A percentile compares a stretch with the other conserved stretches of the same genome.
Conservation (phyloP, 2,797 vertebrate species). For the Macroramphosus scolopax region DNA sequence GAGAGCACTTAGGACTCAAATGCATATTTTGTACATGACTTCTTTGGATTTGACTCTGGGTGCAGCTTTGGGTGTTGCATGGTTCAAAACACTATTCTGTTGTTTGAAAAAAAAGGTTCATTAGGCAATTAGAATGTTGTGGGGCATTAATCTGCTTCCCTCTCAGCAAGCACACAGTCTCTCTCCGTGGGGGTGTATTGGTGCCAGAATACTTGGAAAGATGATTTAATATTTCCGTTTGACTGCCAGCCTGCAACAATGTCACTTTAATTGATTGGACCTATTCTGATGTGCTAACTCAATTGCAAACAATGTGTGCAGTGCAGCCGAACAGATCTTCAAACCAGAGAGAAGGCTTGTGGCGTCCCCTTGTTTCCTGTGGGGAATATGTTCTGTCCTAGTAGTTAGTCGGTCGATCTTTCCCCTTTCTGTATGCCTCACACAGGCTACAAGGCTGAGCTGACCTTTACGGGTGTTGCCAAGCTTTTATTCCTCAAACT, state of each 20-base stretch:
- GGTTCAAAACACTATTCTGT: slow-evolving; percentile 46
- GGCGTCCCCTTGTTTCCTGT: slow-evolving; percentile 45
- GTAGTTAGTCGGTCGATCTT: slow-evolving; percentile 56
- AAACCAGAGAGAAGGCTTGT: slow-evolving; percentile 63
- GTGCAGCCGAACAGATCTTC: slow-evolving; percentile 63
- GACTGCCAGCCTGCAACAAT: slow-evolving; percentile 68
- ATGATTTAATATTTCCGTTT: slow-evolving; percentile 78
- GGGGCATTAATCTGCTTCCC: slow-evolving; percentile 64
- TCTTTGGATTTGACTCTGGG: slow-evolving; percentile 41
- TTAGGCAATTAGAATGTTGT: slow-evolving; percentile 68
- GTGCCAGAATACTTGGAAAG: slow-evolving; percentile 65
- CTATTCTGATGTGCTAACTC: slow-evolving; percentile 72
- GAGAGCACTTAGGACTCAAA: background rate
- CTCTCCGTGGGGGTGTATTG: slow-evolving; percentile 48
- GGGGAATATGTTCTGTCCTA: slow-evolving; percentile 51
- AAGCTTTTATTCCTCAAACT: slow-evolving; percentile 21
- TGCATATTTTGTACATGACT: slow-evolving; percentile 10
- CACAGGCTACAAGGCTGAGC: slow-evolving; percentile 50
- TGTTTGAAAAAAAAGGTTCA: slow-evolving; percentile 65
- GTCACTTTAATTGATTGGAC: slow-evolving; percentile 76
- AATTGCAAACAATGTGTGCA: slow-evolving; percentile 73
- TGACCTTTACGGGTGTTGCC: slow-evolving; percentile 62
- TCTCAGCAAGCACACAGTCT: slow-evolving; percentile 50
- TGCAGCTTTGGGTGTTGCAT: slow-evolving; percentile 27
- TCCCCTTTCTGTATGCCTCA: slow-evolving; percentile 41